Percentiles rank a stretch among this genome's conserved stretches.
These are phyloP conservation scores for Brachypalpus laphriformis DNA, from an alignment of 2,888 invertebrate species.

Conservation along the genomic window DNA sequence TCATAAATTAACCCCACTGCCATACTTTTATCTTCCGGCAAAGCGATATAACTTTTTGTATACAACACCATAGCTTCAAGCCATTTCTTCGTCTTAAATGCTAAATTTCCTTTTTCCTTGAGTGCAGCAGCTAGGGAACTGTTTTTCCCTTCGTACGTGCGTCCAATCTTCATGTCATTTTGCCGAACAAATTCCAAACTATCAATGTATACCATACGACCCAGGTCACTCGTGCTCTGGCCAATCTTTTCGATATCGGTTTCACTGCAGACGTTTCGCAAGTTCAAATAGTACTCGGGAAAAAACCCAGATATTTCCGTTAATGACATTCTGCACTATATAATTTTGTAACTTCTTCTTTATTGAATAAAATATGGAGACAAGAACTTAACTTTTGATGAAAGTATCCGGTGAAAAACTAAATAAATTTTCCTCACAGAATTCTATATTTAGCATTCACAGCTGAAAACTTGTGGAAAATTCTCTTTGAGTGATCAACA, in stretches of 20 bases:
- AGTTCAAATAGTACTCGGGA: constrained; percentile 86
- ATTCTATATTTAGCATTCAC: constrained; percentile 52
- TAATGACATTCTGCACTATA: constrained; percentile 77
- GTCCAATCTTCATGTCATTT: constrained; percentile 84
- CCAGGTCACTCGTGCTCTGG: constrained; percentile 86
- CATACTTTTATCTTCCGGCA: constrained; percentile 88
- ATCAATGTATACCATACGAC: constrained; percentile 86
- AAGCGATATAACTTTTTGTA: constrained; percentile 87
- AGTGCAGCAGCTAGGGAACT: constrained; percentile 85
- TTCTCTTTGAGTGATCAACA: constrained; percentile 49
- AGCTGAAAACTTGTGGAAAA: not conserved
- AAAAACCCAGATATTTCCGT: constrained; percentile 84
- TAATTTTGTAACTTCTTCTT: constrained; percentile 18
- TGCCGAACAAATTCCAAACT: constrained; percentile 83
- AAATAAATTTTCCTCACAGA: constrained; percentile 7
- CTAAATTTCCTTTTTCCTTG: constrained; percentile 89
- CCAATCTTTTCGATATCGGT: constrained; percentile 86
- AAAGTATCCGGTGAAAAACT: constrained; percentile 34
- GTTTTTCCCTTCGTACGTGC: constrained; percentile 84
- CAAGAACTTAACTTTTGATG: not conserved
- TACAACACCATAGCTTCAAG: constrained; percentile 87
- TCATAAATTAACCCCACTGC: constrained; percentile 3
- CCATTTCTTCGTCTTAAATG: constrained; percentile 89
- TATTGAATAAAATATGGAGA: not conserved
- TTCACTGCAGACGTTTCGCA: constrained; percentile 83